Conservation (phyloP, 2,797 vertebrate species). For the Enteromius viviparus region DNA sequence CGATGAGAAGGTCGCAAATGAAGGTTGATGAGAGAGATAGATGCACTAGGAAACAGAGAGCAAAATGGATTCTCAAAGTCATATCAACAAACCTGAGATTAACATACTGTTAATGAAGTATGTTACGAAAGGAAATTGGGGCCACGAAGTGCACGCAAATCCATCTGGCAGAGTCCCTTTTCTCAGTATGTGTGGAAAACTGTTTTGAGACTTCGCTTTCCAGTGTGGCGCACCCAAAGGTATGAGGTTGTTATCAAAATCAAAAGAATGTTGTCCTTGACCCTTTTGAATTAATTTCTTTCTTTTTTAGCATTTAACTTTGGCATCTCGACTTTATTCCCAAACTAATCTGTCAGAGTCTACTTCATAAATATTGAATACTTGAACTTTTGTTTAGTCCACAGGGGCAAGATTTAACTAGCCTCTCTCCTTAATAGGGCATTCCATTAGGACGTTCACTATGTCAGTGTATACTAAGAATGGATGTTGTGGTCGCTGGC, state of each 20-base stretch:
- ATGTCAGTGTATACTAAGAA: background rate
- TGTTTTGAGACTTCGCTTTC: background rate
- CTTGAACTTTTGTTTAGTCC: constrained; percentile 9
- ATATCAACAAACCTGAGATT: constrained; percentile 39
- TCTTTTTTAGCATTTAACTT: background rate
- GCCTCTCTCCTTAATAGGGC: background rate
- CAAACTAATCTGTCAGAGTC: background rate
- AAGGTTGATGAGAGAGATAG: constrained; percentile 33
- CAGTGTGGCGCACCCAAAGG: background rate
- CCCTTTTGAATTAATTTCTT: background rate
- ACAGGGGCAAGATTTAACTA: background rate
- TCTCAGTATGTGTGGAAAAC: constrained; percentile 14
- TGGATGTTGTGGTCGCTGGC: constrained; percentile 16
- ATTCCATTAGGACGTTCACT: background rate
- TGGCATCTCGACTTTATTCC: background rate
- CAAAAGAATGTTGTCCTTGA: constrained; percentile 19
- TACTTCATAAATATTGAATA: constrained; percentile 14
- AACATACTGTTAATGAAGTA: constrained; percentile 47
- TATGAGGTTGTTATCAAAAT: background rate
- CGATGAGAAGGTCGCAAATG: constrained; percentile 15
- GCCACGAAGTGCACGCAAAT: constrained; percentile 28
- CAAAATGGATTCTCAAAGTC: constrained; percentile 25
- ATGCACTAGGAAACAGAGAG: constrained; percentile 7
- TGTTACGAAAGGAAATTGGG: constrained; percentile 44
- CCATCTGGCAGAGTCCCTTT: constrained; percentile 20